Base-by-base conservation (phyloP, 2,888 invertebrate genomes). In the Protophormia terraenovae region DNA sequence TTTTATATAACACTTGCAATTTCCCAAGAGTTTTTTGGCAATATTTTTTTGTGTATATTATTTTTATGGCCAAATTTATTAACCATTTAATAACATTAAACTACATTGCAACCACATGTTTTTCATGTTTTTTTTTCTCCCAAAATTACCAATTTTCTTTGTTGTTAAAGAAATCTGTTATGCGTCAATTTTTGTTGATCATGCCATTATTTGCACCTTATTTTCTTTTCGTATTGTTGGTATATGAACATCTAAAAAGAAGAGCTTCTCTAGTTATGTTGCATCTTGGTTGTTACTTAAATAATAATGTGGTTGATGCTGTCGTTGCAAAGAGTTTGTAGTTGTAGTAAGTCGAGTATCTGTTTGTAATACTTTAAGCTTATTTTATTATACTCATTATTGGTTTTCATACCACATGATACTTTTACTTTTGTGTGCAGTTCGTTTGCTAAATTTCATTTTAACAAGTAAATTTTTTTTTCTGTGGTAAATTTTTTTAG, bases 331-430 rank as follows among this genome's bases (percentile, higher is more conserved):
- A 8, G 22, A 14, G 12, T 22, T n/a, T n/a, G 27, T 22, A 47
- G 58, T 84, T 2, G 14, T 14, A 83, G 75, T 71, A 75, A n/a
- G 55, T 8, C 24, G 16, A 16, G 41, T 64, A 41, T 77, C 72
- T 83, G n/a, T n/a, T 81, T 71, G 89, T 91, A 91, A 91, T 90
- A 90, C 90, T 89, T 89, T 90, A 89, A 92, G 92, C 92, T 92
- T 88, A 90, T 90, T 92, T 92, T 92, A 92, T 92, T 89, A 90
- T 87, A 88, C 86, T 87, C 90, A 90, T 92, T 91, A 92, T 90
- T 89, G 90, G 90, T 88, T 87, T 75, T 66, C 76, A 50, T 77
- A 66, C 69, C 77, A 82, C 66, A 84, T 83, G 75, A 82, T 77
- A 83, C 78, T 85, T 83, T 86, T 80, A 77, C 60, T 77, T 84